phyloP scores from a whole-genome alignment of 2,797 vertebrate species.

The Cuculus canorus region DNA sequence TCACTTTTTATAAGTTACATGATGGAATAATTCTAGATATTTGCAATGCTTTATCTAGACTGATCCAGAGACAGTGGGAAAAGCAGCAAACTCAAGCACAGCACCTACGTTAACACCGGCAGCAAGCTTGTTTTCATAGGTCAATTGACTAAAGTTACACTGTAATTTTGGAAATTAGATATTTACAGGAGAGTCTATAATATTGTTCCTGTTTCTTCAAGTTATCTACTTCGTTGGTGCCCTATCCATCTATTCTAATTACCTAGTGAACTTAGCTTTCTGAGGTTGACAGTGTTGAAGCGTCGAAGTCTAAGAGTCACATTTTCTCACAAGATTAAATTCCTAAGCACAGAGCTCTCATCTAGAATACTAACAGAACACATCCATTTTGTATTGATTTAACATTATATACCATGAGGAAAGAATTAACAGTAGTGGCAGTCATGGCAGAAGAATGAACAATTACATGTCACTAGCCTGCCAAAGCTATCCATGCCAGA shows the following conservation, averaged over 20 bases:
- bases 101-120: neutral
- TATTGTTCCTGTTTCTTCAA: neutral
- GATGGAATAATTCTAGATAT: neutral
- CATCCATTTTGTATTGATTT: neutral
- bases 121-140: neutral
- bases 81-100: neutral
- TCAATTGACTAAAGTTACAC: neutral
- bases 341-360: neutral
- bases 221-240: accelerated
- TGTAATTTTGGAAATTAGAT: neutral
- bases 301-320: neutral
- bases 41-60: neutral
- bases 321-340: neutral
- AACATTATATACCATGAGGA: neutral
- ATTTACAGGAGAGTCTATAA: neutral
- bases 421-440: neutral
- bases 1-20: neutral
- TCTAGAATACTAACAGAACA: neutral
- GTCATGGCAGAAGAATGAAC: neutral
- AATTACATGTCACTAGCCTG: neutral
- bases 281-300: neutral
- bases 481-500: neutral
- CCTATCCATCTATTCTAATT: neutral
- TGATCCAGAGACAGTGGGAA: neutral
- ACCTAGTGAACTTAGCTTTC: neutral